phyloP scores from a whole-genome alignment of 2,888 invertebrate species.

The Euproctis similis region DNA sequence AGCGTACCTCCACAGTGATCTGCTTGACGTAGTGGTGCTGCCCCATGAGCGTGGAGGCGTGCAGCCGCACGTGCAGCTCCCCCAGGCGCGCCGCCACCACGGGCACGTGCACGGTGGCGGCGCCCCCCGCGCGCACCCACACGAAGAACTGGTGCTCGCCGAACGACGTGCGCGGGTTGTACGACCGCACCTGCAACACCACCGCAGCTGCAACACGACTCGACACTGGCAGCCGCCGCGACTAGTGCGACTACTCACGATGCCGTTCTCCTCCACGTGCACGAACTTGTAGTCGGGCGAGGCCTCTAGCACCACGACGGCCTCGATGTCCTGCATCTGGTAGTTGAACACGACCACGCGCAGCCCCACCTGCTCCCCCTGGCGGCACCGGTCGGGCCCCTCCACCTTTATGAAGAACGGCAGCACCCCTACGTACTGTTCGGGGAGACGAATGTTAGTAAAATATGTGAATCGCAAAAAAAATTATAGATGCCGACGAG shows the following conservation, averaged over 20 bases:
- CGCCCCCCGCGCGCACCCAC: constrained; percentile 86
- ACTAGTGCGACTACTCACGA: constrained; percentile 66
- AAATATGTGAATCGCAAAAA: background rate
- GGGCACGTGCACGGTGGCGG: constrained; percentile 90
- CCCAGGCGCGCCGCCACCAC: constrained; percentile 84
- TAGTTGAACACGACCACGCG: constrained; percentile 96
- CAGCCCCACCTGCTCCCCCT: constrained; percentile 95
- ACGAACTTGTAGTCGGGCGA: constrained; percentile 93
- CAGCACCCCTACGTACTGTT: constrained; percentile 88
- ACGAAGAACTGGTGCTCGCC: constrained; percentile 97
- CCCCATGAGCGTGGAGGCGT: constrained; percentile 85
- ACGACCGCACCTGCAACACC: constrained; percentile 80
- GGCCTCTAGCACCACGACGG: constrained; percentile 88
- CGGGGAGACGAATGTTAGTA: background rate
- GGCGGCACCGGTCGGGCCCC: constrained; percentile 87
- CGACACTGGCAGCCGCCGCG: background rate
- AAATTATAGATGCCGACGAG: background rate
- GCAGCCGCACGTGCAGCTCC: constrained; percentile 76
- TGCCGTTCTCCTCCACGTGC: constrained; percentile 91
- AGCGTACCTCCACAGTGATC: constrained; percentile 30
- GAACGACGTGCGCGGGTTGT: constrained; percentile 91
- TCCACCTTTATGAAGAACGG: constrained; percentile 97
- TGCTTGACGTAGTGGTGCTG: constrained; percentile 80
- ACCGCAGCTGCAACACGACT: background rate
- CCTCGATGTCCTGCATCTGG: constrained; percentile 88